Base-by-base conservation (phyloP, 2,113 vertebrate species). In the Gadus macrocephalus region DNA sequence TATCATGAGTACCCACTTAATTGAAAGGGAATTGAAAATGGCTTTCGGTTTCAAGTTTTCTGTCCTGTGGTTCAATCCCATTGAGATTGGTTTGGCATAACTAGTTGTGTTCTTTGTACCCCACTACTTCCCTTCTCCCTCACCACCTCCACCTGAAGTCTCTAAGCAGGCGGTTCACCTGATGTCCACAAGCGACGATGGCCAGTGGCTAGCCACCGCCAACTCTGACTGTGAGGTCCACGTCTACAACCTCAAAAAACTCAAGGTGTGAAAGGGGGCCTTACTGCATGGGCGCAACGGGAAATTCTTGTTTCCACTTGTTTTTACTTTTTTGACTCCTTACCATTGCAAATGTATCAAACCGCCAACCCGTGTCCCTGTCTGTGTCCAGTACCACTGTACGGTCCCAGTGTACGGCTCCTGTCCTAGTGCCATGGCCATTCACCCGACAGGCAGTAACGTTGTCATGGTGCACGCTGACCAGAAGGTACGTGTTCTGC, bases 401-500 rank as follows among this genome's bases (percentile, higher is more conserved):
- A 79, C 74, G 0, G 92, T 98, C 42, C 97, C 96, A 16, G 80
- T 74, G 0, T 95, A 97, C 70, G 78, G 76, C 73, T 96, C 95
- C 0, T 94, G 93, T 0, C 95, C 96, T 66, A 94, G 93, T 0
- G 95, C 96, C 16, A 72, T 98, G 0, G 94, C 91, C 75, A 92
- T 99, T 69, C 90, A 96, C 68, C 95, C 96, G 0, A 2, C 67
- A 53, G 94, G 90, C 83, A 92, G 93, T 84, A 90, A 93, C 88
- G 93, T 98, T 0, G 85, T 98, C 1, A 87, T 92, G 0, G 88
- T 92, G 16, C 92, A 99, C n/a, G 92, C 96, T 0, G 96, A 98
- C 89, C 95, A 96, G 74, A 95, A 97, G 95, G 97, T 98, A 78
- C 42, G 42, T 14, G 42, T 14, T 49, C 42, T 49, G 42, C 12